Conservation (phyloP, 2,888 invertebrate genomes). For the Phaonia tiefii region DNA sequence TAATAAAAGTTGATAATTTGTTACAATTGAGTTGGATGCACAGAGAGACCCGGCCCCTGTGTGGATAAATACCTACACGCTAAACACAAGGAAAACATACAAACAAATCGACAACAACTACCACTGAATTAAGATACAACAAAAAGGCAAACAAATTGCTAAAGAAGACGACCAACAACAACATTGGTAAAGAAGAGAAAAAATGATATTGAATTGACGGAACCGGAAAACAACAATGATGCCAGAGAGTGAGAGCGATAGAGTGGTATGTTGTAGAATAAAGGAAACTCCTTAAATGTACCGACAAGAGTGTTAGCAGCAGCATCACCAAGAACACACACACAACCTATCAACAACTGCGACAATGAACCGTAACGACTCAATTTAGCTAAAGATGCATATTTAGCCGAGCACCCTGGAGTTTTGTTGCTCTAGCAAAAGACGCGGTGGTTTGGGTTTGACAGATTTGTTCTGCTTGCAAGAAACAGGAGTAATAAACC, state of each 20-base stretch:
- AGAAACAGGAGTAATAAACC: slow-evolving; percentile 74
- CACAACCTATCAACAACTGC: background rate
- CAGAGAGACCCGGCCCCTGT: slow-evolving; percentile 40
- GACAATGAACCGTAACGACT: slow-evolving; percentile 61
- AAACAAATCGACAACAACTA: slow-evolving; percentile 57
- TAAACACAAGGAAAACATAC: too few species aligned
- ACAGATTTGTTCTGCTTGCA: slow-evolving; percentile 71
- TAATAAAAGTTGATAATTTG: slow-evolving; percentile 63
- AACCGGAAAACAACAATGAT: background rate
- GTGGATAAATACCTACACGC: slow-evolving; percentile 61
- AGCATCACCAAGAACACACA: background rate
- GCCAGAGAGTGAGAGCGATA: background rate
- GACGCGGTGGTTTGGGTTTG: slow-evolving; percentile 54
- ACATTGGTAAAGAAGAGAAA: background rate
- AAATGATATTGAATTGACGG: slow-evolving; percentile 24
- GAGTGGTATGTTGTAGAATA: background rate
- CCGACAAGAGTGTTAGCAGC: slow-evolving; percentile 67
- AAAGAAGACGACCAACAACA: slow-evolving; percentile 19
- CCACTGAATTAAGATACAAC: background rate
- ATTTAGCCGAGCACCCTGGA: slow-evolving; percentile 56
- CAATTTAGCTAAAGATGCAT: slow-evolving; percentile 61
- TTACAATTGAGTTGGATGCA: slow-evolving; percentile 59
- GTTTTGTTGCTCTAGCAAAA: slow-evolving; percentile 68
- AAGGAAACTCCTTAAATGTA: slow-evolving; percentile 69
- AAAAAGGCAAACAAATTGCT: background rate